Evolutionary conservation across 2,888 invertebrate species (phyloP).

Genomic region (Dynastes maya): DNA sequence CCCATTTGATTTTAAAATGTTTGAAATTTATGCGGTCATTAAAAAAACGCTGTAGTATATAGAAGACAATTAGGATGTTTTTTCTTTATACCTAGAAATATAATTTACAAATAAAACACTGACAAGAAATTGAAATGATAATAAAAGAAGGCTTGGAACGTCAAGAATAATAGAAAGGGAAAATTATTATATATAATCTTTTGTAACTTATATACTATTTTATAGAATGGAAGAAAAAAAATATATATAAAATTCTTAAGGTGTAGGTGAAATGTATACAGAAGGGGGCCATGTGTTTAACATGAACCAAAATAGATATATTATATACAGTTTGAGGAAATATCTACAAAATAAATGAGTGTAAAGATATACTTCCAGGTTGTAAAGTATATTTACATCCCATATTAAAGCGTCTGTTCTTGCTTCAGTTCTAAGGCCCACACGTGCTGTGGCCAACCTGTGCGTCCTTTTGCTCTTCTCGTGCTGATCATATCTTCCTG

Average conservation of each 20-base stretch:
- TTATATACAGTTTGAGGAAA: conserved; percentile 69
- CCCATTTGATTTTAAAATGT: conserved; percentile 41
- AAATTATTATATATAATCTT: neutral
- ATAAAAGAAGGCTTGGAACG: conserved; percentile 11
- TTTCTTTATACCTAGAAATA: conserved; percentile 40
- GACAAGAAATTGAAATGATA: conserved; percentile 13
- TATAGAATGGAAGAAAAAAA: conserved; percentile 35
- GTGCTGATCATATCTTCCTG: conserved; percentile 67
- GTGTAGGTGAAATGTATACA: conserved; percentile 69
- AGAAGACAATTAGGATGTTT: conserved; percentile 34
- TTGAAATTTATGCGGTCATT: conserved; percentile 42
- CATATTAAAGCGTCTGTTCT: conserved; percentile 72
- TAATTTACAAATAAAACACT: conserved; percentile 43
- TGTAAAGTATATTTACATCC: conserved; percentile 62
- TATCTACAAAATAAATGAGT: conserved; percentile 66
- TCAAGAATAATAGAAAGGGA: conserved; percentile 6
- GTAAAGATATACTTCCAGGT: conserved; percentile 64
- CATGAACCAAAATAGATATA: conserved; percentile 68
- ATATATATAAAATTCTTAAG: conserved; percentile 64
- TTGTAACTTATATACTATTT: conserved; percentile 19
- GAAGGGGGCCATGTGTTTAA: conserved; percentile 68
- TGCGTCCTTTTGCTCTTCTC: conserved; percentile 76
- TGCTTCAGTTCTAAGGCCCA: conserved; percentile 92
- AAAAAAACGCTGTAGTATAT: conserved; percentile 42
- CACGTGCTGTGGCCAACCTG: conserved; percentile 98